These are phyloP conservation scores for Geotrypetes seraphini DNA, from an alignment of 2,797 vertebrate species.

Conservation along the genomic window DNA sequence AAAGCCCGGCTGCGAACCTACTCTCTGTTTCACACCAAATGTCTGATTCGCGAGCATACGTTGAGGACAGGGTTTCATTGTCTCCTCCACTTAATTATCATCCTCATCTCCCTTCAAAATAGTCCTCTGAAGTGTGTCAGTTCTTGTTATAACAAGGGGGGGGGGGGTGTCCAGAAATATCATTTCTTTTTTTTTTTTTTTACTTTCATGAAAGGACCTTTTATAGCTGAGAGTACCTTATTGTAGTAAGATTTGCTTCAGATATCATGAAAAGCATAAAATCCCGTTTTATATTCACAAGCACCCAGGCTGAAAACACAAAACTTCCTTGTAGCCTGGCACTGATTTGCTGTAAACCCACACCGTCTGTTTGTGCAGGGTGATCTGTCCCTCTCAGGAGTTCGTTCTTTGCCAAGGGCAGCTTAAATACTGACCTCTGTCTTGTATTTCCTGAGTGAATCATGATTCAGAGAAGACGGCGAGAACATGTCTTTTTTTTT, in stretches of 20 bases:
- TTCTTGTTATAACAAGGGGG: slow-evolving; percentile 14
- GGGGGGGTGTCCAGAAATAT: slow-evolving; percentile 8
- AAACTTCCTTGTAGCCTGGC: slow-evolving; percentile 5
- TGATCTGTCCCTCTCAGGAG: slow-evolving; percentile 1
- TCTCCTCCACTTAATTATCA: slow-evolving; percentile 1
- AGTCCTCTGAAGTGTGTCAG: slow-evolving; percentile 7
- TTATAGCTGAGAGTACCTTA: slow-evolving; percentile 9
- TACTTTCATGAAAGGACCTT: slow-evolving; percentile 17
- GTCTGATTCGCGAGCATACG: background rate
- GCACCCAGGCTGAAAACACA: background rate
- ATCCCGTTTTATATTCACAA: background rate
- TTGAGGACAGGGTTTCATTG: slow-evolving; percentile 10
- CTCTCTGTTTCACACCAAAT: background rate
- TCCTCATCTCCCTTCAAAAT: slow-evolving; percentile 1
- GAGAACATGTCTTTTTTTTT: no score
- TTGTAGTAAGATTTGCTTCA: slow-evolving; percentile 4
- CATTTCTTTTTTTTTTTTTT: no score
- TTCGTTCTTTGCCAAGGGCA: background rate
- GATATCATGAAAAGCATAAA: background rate
- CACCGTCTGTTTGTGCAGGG: background rate
- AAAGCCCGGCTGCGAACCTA: background rate
- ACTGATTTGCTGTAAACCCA: background rate
- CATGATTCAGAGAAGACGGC: no score
- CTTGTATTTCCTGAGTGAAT: no score
- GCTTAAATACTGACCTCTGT: no score